Evolutionary conservation across 2,797 vertebrate genomes (phyloP).

Genomic region (Syndactyla subalaris): DNA sequence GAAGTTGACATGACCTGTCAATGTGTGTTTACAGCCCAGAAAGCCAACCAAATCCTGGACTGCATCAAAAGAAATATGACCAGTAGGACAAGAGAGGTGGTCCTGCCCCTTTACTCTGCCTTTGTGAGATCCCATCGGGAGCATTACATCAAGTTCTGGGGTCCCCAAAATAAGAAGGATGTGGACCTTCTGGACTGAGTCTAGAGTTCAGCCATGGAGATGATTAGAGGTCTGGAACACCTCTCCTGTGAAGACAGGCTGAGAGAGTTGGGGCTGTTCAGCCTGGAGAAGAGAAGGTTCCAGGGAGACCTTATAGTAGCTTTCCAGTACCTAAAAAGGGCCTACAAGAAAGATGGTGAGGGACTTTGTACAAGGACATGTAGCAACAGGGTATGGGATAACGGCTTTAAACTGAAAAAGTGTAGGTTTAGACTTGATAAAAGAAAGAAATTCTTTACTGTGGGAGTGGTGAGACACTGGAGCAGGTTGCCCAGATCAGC

Average conservation of each 20-base stretch:
- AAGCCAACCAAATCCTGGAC: background rate
- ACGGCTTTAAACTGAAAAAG: background rate
- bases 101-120: background rate
- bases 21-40: background rate
- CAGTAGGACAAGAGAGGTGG: background rate
- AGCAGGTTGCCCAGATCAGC: background rate
- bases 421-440: background rate
- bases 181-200: background rate
- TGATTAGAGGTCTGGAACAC: background rate
- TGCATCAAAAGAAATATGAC: background rate
- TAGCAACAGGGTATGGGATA: background rate
- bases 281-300: background rate
- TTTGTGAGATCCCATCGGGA: background rate
- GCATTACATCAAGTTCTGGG: background rate
- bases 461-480: background rate
- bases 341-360: background rate
- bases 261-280: background rate
- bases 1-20: background rate
- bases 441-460: background rate
- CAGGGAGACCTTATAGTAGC: background rate
- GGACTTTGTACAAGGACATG: too few species aligned
- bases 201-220: background rate
- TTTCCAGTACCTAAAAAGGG: background rate
- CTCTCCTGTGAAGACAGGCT: background rate
- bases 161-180: background rate